Conservation (phyloP, 23 tunicate genomes). For the Aplidium turbinatum region DNA sequence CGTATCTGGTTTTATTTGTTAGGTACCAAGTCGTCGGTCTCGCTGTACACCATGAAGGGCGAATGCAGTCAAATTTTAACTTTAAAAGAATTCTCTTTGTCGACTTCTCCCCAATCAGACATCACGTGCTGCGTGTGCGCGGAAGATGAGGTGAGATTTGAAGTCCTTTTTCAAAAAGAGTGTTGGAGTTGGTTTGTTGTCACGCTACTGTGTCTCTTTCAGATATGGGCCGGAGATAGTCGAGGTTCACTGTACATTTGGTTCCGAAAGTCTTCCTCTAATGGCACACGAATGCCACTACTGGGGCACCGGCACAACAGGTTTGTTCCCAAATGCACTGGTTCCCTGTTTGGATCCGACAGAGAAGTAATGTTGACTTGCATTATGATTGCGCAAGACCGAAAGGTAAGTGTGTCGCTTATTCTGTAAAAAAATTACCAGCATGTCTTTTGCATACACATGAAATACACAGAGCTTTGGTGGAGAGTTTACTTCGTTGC, state of each 20-base stretch:
- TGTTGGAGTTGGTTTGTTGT: too few species aligned
- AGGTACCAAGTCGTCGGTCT: constrained; percentile 20
- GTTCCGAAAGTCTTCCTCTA: constrained; percentile 8
- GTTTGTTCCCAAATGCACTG: constrained; percentile 11
- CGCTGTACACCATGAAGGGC: constrained; percentile 13
- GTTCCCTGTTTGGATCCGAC: constrained; percentile 20
- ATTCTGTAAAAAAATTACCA: too few species aligned
- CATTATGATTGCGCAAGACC: constrained; percentile 23
- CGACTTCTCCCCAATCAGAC: constrained; percentile 15
- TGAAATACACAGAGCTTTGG: too few species aligned
- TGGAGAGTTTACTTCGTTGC: too few species aligned
- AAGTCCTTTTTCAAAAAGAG: background rate
- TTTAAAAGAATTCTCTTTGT: constrained; percentile 21
- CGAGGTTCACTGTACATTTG: constrained; percentile 62
- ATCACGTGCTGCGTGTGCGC: constrained; percentile 39
- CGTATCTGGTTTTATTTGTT: background rate
- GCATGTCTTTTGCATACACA: too few species aligned
- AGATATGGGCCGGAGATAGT: constrained; percentile 85
- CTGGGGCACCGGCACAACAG: constrained; percentile 22
- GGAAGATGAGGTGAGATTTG: constrained; percentile 17
- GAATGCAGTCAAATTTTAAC: constrained; percentile 14
- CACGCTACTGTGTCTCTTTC: too few species aligned
- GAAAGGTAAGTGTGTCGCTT: constrained; percentile 17
- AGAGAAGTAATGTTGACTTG: constrained; percentile 43
- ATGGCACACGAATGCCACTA: background rate